Percentiles rank a stretch among this genome's conserved stretches.
phyloP scores from a whole-genome alignment of 2,888 invertebrate genomes.

The Drosophila cracens region DNA sequence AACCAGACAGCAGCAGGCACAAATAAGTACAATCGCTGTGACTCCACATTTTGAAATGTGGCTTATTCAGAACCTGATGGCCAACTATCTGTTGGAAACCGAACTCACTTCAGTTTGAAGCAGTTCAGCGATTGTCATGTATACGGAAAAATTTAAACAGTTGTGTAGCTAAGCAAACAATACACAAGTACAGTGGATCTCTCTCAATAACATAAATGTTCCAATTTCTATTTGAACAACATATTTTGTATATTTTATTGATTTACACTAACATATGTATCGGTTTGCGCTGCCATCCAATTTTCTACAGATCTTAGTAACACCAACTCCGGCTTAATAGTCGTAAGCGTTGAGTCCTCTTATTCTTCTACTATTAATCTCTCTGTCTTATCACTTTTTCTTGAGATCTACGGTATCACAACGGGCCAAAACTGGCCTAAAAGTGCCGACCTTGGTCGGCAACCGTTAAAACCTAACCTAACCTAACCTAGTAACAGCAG shows the following conservation, averaged over 20 bases:
- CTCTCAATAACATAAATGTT: neutral
- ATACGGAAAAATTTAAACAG: constrained; percentile 46
- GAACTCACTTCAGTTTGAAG: neutral
- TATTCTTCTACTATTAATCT: too few relatives aligned
- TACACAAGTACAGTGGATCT: constrained; percentile 3
- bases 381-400: too few relatives aligned
- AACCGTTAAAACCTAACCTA: too few relatives aligned
- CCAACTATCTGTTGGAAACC: constrained; percentile 28
- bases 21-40: constrained; percentile 3
- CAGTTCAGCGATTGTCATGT: constrained; percentile 47
- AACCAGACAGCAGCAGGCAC: constrained; percentile 9
- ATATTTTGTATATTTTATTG: neutral
- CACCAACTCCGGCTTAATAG: too few relatives aligned
- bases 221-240: constrained; percentile 15
- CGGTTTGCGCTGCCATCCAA: too few relatives aligned
- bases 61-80: constrained; percentile 6
- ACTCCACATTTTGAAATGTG: constrained; percentile 35
- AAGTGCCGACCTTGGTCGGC: too few relatives aligned
- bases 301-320: too few relatives aligned
- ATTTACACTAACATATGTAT: too few relatives aligned
- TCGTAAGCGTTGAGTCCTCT: too few relatives aligned
- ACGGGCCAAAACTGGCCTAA: too few relatives aligned
- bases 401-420: too few relatives aligned
- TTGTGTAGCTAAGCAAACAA: constrained; percentile 41
- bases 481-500: too few relatives aligned